Conservation (phyloP, 2,113 vertebrate species). For the Hypanus sabinus region DNA sequence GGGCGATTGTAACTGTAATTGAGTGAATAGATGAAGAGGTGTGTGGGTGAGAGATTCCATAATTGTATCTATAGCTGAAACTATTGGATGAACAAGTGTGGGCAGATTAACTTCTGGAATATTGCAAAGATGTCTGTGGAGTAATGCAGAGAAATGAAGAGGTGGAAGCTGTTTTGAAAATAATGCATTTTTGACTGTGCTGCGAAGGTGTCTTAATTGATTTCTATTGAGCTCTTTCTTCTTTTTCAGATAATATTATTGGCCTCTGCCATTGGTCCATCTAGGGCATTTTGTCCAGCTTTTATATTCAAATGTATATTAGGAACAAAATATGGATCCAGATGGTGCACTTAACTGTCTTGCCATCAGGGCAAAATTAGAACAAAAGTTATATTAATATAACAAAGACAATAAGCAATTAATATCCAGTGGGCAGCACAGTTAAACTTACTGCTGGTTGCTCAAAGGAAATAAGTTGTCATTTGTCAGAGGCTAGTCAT, state of each 20-base stretch:
- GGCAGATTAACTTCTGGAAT: not conserved
- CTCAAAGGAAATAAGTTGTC: too few species aligned
- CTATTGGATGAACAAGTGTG: not conserved
- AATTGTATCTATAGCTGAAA: not conserved
- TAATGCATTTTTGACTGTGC: not conserved
- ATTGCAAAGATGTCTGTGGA: not conserved
- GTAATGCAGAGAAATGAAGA: not conserved
- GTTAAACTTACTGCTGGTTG: too few species aligned
- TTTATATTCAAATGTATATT: not conserved
- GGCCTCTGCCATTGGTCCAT: not conserved
- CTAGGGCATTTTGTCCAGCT: not conserved
- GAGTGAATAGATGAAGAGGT: not conserved
- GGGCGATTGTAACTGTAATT: constrained; percentile 18
- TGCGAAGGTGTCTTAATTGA: not conserved
- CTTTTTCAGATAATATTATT: not conserved
- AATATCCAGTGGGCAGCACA: too few species aligned
- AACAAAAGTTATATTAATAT: too few species aligned
- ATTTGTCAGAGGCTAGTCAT: too few species aligned
- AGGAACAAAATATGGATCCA: too few species aligned
- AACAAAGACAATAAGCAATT: too few species aligned
- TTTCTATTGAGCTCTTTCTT: not conserved
- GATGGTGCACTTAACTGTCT: too few species aligned
- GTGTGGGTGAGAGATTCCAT: constrained; percentile 9
- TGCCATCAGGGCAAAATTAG: too few species aligned
- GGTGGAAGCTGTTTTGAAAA: not conserved